These are phyloP conservation scores for Drosophila anceps DNA, from an alignment of 2,888 invertebrate species.

Conservation along the genomic window DNA sequence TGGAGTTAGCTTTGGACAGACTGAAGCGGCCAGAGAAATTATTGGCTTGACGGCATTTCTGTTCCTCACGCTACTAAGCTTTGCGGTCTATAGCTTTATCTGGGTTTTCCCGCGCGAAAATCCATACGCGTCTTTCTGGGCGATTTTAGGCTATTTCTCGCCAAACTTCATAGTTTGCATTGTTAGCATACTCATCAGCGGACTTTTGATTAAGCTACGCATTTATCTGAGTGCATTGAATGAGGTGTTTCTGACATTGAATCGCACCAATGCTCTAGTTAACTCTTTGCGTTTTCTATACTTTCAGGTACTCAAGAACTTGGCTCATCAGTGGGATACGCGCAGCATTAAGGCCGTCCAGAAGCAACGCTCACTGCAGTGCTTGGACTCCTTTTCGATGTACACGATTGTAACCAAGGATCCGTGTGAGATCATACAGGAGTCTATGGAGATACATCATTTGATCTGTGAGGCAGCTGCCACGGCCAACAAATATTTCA, in stretches of 20 bases:
- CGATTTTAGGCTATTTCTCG: slow-evolving; percentile 70
- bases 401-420: slow-evolving; percentile 84
- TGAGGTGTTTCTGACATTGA: slow-evolving; percentile 57
- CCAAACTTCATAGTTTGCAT: slow-evolving; percentile 76
- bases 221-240: slow-evolving; percentile 73
- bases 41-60: slow-evolving; percentile 43
- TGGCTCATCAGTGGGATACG: slow-evolving; percentile 82
- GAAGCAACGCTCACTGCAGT: slow-evolving; percentile 82
- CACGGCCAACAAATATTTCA: slow-evolving; percentile 85
- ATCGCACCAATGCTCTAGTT: fast-evolving
- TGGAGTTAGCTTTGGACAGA: slow-evolving; percentile 70
- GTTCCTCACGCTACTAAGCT: slow-evolving; percentile 41
- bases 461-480: slow-evolving; percentile 85
- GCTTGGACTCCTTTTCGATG: slow-evolving; percentile 84
- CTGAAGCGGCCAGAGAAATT: slow-evolving; percentile 44
- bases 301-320: slow-evolving; percentile 82
- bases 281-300: neutral
- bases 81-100: slow-evolving; percentile 54
- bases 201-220: slow-evolving; percentile 64
- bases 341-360: slow-evolving; percentile 67
- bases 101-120: slow-evolving; percentile 47
- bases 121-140: slow-evolving; percentile 41
- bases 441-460: slow-evolving; percentile 85
- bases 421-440: slow-evolving; percentile 84
- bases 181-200: slow-evolving; percentile 64